Evolutionary conservation across 2,888 invertebrate genomes (phyloP).

Genomic region (Agrochola lychnidis): DNA sequence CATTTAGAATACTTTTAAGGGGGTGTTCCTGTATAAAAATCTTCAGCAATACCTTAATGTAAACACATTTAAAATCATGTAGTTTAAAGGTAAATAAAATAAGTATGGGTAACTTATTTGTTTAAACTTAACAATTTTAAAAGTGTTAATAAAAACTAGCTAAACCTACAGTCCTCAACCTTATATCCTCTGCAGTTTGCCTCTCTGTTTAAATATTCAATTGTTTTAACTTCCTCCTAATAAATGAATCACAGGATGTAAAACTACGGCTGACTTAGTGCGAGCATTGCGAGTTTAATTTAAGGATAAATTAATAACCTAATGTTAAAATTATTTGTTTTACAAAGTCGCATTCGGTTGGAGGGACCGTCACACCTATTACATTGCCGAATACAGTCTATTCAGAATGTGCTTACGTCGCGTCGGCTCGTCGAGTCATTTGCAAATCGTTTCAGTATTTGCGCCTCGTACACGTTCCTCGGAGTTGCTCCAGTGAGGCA

Average conservation of each 20-base stretch:
- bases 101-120: neutral
- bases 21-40: constrained; percentile 5
- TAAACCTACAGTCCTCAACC: neutral
- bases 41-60: neutral
- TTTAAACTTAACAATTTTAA: neutral
- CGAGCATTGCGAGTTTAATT: neutral
- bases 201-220: neutral
- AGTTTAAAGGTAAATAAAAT: neutral
- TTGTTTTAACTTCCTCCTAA: constrained; percentile 13
- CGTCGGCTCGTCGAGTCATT: neutral
- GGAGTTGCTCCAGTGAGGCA: neutral
- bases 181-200: neutral
- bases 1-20: neutral
- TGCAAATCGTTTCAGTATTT: neutral
- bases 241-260: constrained; percentile 15
- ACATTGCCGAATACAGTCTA: neutral
- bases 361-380: no score
- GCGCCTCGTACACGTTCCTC: neutral
- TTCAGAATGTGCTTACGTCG: neutral
- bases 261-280: neutral
- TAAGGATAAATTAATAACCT: neutral
- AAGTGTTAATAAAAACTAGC: no score
- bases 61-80: neutral
- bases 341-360: neutral
- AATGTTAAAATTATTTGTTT: neutral